phyloP scores from a whole-genome alignment of 2,113 vertebrate genomes.

The Ifrita kowaldi region DNA sequence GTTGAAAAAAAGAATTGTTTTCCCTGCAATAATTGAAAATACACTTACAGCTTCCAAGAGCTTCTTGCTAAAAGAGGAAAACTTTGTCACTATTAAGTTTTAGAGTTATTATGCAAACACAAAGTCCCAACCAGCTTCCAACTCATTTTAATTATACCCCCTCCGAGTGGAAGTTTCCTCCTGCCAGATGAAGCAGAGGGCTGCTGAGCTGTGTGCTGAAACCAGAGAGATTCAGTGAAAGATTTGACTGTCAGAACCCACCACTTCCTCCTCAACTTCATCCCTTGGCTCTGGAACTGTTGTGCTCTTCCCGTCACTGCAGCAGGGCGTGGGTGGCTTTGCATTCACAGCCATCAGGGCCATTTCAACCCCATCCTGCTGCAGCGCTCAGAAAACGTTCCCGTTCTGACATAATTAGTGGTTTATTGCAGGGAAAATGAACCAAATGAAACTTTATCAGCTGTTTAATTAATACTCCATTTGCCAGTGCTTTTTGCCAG shows the following conservation, averaged over 20 bases:
- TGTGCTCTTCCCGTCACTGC: not conserved
- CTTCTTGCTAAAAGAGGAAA: not conserved
- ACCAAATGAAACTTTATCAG: slow-evolving; percentile 66
- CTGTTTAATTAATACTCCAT: slow-evolving; percentile 53
- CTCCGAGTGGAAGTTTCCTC: not conserved
- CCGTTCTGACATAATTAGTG: not conserved
- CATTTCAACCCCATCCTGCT: not conserved
- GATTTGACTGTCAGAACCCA: not conserved
- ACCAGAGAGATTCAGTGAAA: not conserved
- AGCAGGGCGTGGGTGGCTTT: not conserved
- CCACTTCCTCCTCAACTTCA: not conserved
- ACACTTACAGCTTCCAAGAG: not conserved
- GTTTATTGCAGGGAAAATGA: slow-evolving; percentile 40
- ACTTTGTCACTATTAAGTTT: not conserved
- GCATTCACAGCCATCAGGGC: not conserved
- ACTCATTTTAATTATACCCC: accelerated
- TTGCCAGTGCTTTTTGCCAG: slow-evolving; percentile 42
- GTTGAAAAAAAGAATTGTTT: not conserved
- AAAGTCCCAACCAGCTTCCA: not conserved
- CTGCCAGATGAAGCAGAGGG: too few species aligned
- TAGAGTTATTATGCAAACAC: not conserved
- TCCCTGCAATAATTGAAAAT: not conserved
- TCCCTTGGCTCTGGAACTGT: not conserved
- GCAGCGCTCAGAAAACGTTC: not conserved
- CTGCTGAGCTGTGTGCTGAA: not conserved